These are phyloP conservation scores for Pollenia griseotomentosa DNA, from an alignment of 2,888 invertebrate species.

Conservation along the genomic window DNA sequence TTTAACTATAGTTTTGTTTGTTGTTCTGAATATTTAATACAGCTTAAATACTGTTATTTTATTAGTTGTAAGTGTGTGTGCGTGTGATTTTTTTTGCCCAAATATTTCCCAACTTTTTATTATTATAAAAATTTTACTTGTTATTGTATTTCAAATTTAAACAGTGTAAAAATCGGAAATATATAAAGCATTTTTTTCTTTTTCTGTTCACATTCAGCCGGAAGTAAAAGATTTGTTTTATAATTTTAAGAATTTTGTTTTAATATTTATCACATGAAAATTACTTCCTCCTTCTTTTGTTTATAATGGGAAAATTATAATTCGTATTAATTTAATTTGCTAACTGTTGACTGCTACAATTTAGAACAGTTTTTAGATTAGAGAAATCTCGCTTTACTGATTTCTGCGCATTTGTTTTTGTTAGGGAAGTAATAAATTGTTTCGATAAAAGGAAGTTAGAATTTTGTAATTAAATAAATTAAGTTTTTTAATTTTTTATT, in stretches of 20 bases:
- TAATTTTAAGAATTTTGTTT: slow-evolving; percentile 36
- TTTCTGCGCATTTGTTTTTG: too few relatives aligned
- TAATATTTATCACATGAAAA: slow-evolving; percentile 1
- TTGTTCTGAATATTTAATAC: not conserved
- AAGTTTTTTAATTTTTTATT: too few relatives aligned
- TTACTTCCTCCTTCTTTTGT: slow-evolving; percentile 37
- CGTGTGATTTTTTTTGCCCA: slow-evolving; percentile 28
- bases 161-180: slow-evolving; percentile 9
- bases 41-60: not conserved
- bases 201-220: not conserved
- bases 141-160: not conserved
- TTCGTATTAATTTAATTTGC: not conserved
- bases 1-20: not conserved
- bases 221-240: slow-evolving; percentile 27
- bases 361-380: not conserved
- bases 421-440: too few relatives aligned
- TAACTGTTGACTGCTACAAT: not conserved
- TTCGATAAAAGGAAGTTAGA: too few relatives aligned
- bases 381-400: not conserved
- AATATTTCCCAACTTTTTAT: slow-evolving; percentile 16
- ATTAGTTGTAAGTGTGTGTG: not conserved
- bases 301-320: slow-evolving; percentile 8
- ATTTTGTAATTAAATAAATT: too few relatives aligned
- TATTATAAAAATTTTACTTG: not conserved
- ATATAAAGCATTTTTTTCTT: not conserved